phyloP scores from a whole-genome alignment of 2,888 invertebrate species.

The Ceraclea dissimilis region DNA sequence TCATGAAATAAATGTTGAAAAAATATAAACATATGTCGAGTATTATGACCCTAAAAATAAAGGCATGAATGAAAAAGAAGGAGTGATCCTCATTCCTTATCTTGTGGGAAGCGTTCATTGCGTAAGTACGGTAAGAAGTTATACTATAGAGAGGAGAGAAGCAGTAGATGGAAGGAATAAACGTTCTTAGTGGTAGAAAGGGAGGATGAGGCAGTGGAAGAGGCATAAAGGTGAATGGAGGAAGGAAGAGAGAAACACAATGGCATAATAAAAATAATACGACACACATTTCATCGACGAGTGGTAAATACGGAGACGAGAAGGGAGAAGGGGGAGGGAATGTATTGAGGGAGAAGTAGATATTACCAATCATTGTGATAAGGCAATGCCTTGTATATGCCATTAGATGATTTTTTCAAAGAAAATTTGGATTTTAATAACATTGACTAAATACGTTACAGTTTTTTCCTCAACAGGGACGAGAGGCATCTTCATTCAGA shows the following conservation, averaged over 20 bases:
- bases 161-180: neutral
- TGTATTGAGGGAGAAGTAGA: neutral
- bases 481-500: no score
- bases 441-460: no score
- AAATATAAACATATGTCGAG: no score
- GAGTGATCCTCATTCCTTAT: neutral
- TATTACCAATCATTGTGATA: no score
- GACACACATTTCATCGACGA: slow-evolving; percentile 16
- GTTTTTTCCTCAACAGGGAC: no score
- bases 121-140: neutral
- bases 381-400: no score
- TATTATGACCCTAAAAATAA: no score
- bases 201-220: neutral
- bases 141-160: neutral
- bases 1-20: no score
- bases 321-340: neutral
- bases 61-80: neutral
- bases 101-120: neutral
- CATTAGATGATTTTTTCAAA: no score
- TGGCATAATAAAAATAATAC: slow-evolving; percentile 19
- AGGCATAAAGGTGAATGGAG: neutral
- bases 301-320: slow-evolving; percentile 3
- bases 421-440: no score
- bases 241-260: slow-evolving; percentile 1
- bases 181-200: neutral